Evolutionary conservation across 2,888 invertebrate genomes (phyloP).

Genomic region (Nymphalis c-album): DNA sequence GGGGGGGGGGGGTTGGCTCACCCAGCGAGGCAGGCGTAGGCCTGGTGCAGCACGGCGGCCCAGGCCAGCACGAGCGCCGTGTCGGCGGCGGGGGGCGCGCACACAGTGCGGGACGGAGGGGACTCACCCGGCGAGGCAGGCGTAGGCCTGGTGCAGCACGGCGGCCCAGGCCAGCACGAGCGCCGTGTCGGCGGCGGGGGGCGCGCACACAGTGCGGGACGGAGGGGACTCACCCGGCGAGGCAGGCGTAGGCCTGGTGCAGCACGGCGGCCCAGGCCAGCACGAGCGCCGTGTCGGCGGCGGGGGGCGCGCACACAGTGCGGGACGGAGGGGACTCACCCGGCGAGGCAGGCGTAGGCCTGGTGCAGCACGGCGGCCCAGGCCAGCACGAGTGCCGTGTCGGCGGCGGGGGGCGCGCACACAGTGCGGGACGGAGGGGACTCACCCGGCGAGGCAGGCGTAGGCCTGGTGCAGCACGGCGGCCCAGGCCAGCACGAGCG

Average conservation of each 20-base stretch:
- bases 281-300: slow-evolving; percentile 88
- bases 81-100: too few species aligned
- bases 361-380: slow-evolving; percentile 95
- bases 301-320: slow-evolving; percentile 90
- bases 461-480: slow-evolving; percentile 88
- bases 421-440: slow-evolving; percentile 75
- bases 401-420: slow-evolving; percentile 89
- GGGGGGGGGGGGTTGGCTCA: too few species aligned
- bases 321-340: slow-evolving; percentile 62
- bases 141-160: slow-evolving; percentile 48
- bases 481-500: slow-evolving; percentile 92
- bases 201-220: slow-evolving; percentile 87
- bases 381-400: slow-evolving; percentile 89
- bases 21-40: slow-evolving; percentile 1
- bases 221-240: slow-evolving; percentile 74
- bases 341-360: slow-evolving; percentile 86
- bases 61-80: neutral
- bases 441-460: slow-evolving; percentile 1
- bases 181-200: slow-evolving; percentile 87
- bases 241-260: slow-evolving; percentile 83
- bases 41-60: slow-evolving; percentile 47
- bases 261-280: slow-evolving; percentile 49
- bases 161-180: slow-evolving; percentile 74
- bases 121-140: neutral
- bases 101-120: too few species aligned